Base-by-base conservation (phyloP, 2,888 invertebrate species). In the Temnothorax unifasciatus region DNA sequence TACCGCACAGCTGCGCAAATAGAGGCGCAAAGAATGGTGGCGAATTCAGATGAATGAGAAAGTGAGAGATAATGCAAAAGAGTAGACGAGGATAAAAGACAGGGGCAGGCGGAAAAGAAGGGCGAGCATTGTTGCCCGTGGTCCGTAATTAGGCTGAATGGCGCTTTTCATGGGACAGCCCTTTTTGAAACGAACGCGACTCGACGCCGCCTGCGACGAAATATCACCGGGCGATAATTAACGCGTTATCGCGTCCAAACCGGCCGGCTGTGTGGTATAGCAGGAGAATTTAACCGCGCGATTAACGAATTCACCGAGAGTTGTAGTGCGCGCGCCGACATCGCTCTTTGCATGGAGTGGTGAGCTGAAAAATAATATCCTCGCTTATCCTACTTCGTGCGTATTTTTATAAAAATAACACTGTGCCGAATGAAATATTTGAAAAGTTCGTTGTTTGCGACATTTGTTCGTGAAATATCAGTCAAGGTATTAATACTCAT, bases 91-190 rank as follows among this genome's bases (percentile, higher is more conserved):
- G 44, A n/a, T 29, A 41, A 85, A 71, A 47, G 69, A 54, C 52
- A 50, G 29, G 21, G 57, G 38, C 41, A 21, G 68, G 50, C 38
- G 38, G 71, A 47, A 83, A 81, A 89, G 86, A 90, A 86, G 79
- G 79, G 82, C 84, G 74, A 82, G 86, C 82, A 91, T 92, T 92
- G 90, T 91, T 90, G 90, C 68, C 74, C 81, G 76, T 82, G 85
- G 91, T 79, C 79, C 79, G 90, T 91, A 91, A 91, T 91, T 91
- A 91, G 92, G 88, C 92, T 90, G 91, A 91, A 91, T 92, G 87
- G 86, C 86, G 90, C 87, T 91, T 92, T 91, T 92, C 89, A 92
- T 54, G 74, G 88, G 83, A 83, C 85, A 85, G 86, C 85, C 91
- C 89, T 90, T 90, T 90, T 89, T 87, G 88, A 90, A 91, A 91